Evolutionary conservation across 2,888 invertebrate species (phyloP), one percentile per base, ranked within the genome.

Genomic region (Drosophila setosimentum): DNA sequence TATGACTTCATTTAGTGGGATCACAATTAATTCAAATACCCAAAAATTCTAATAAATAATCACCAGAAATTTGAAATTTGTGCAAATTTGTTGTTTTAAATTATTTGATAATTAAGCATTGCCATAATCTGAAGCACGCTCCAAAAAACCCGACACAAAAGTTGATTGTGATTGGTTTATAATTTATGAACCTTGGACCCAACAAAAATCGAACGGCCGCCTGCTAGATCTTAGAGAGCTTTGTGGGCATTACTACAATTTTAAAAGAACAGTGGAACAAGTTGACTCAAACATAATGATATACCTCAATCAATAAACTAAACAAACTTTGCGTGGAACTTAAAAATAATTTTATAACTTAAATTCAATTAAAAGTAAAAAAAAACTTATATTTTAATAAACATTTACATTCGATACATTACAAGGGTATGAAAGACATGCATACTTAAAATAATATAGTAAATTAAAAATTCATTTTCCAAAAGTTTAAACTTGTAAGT

Each of bases 1-100:
- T 86, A 86, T 83, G 82, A 68, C 86, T 90, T 85, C 78, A 90
- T 89, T 87, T 48, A 45, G 40, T 51, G 37, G 50, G 13, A 64
- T 24, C 30, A 55, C 21, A 37, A 63, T 75, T 53, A 37, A 57
- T 69, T 70, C 61, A 49, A 58, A 64, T 50, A 33, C 48, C 48
- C 35, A 59, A 42, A 35, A 37, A n/a, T 29, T 30, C 16, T 33
- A 58, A 82, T 82, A 76, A 82, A 78, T 71, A 65, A 81, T 51
- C 49, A n/a, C 54, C n/a, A 71, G 32, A 58, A 80, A 76, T 80
- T 68, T 65, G 49, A 68, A 74, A 76, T 72, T 74, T 78, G 76
- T 73, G 68, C 71, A 64, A 83, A 86, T 81, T 73, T 61, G 8
- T 24, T 73, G 68, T 55, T 48, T 51, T 66, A 76, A 83, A 81